phyloP scores from a whole-genome alignment of 2,113 vertebrate genomes.

The Hydropotes inermis region DNA sequence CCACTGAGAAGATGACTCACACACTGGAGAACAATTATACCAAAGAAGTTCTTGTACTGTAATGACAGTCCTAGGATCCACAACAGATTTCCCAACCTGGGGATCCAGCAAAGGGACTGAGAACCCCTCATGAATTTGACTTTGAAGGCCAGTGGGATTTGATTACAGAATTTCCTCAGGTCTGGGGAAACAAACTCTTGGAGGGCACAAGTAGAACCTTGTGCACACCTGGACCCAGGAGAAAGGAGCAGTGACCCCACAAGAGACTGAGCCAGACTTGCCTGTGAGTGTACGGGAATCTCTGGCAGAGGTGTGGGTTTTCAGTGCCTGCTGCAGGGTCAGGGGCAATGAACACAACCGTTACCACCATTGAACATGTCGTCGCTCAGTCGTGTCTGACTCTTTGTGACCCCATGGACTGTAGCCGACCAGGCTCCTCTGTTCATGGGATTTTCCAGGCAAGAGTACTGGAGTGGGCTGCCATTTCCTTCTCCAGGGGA shows the following conservation, averaged over 20 bases:
- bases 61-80: background rate
- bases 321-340: background rate
- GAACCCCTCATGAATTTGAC: background rate
- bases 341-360: background rate
- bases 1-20: background rate
- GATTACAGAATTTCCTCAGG: background rate
- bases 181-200: background rate
- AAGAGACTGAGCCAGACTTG: background rate
- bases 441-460: too few species aligned
- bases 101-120: background rate
- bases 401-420: too few species aligned
- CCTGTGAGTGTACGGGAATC: background rate
- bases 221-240: background rate
- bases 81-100: background rate
- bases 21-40: background rate
- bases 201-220: background rate
- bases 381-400: too few species aligned
- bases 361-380: background rate
- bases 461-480: too few species aligned
- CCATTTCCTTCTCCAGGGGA: too few species aligned
- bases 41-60: background rate
- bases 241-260: background rate
- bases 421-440: too few species aligned
- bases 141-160: background rate
- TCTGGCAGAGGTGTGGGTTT: rapidly evolving